Base-by-base conservation (phyloP, 2,113 vertebrate genomes). In the Charina bottae region DNA sequence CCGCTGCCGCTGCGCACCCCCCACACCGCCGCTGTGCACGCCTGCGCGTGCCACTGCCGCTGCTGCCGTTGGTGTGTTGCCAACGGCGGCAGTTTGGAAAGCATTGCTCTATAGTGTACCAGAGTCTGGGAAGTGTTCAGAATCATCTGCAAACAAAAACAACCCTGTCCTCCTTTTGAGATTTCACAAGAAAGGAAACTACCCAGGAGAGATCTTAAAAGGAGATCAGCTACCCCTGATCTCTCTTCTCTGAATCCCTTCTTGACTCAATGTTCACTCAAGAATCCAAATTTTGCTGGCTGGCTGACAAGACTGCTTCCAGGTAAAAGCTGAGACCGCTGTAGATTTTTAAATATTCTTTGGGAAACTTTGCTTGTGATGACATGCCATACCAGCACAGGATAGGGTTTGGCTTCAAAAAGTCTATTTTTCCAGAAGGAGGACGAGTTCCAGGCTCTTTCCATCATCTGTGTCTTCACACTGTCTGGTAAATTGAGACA, bases 401-500 rank as follows among this genome's bases (percentile, higher is more conserved):
- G 1, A 19, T 28, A 23, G 2, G 2, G 60, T 33, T n/a, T 19
- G 23, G 55, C 15, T 62, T 54, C n/a, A 42, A 93, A n/a, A 93
- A 93, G 68, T 85, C 93, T 19, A 24, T 92, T 91, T 92, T 42
- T 59, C 83, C 94, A 85, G 26, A 42, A 94, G 58, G 55, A 12
- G 89, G 93, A 96, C 95, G 24, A 87, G 83, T 94, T 95, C 95
- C 95, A 89, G 92, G 55, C 17, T 95, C 91, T 96, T 91, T 87
- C 72, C 91, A 6, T 17, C 78, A 33, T 26, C 92, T 85, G 87
- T 10, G 17, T 94, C 94, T 94, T 93, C 2, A 28, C 28, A 21
- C 87, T 3, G 21, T 26, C 60, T 90, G 72, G 90, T 33, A 3
- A 2, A 46, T 0, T 23, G 56, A n/a, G 49, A 10, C 2, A 21